These are phyloP conservation scores for Manis javanica DNA, from an alignment of 2,797 vertebrate genomes.

Conservation along the genomic window DNA sequence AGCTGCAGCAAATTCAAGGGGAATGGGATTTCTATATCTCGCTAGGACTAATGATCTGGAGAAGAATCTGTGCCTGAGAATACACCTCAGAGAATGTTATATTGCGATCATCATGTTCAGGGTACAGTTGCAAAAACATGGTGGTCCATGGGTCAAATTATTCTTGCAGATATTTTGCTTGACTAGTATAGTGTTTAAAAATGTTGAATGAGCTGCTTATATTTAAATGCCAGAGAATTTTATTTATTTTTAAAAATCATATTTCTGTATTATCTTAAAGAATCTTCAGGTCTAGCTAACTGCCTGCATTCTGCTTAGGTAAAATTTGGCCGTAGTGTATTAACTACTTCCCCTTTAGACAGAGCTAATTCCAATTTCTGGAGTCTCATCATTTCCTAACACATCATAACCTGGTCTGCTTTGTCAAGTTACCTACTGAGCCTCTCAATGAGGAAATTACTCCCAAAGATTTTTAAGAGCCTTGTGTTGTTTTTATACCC, in stretches of 20 bases:
- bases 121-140: not conserved
- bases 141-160: not conserved
- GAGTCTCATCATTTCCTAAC: not conserved
- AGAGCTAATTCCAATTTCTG: not conserved
- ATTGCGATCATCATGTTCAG: not conserved
- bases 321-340: not conserved
- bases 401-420: not conserved
- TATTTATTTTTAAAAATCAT: not conserved
- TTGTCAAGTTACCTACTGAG: not conserved
- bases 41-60: not conserved
- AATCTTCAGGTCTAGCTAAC: not conserved
- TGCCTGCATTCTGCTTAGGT: not conserved
- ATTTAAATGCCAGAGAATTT: not conserved
- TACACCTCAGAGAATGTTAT: not conserved
- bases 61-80: not conserved
- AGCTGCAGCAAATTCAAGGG: not conserved
- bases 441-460: constrained; percentile 9
- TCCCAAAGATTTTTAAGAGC: constrained; percentile 10
- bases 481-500: not conserved
- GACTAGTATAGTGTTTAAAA: not conserved
- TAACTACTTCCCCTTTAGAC: not conserved
- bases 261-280: not conserved
- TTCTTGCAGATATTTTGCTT: not conserved
- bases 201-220: not conserved
- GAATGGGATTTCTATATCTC: not conserved